Base-by-base conservation (phyloP, 2,888 invertebrate species). In the Leptinotarsa tumamoca region DNA sequence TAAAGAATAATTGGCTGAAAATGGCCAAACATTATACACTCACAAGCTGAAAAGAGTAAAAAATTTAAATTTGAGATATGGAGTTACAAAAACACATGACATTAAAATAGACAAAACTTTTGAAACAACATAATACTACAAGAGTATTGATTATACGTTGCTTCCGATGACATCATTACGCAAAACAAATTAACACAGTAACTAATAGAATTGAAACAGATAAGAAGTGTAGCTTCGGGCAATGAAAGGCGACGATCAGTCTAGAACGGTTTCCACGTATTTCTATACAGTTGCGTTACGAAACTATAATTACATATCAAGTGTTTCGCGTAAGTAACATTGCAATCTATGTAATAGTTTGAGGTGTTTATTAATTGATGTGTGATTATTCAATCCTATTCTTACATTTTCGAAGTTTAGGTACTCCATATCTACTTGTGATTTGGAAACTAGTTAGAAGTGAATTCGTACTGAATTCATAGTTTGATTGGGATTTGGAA, bases 231-330 rank as follows among this genome's bases (percentile, higher is more conserved):
- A 23, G 73, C 76, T 66, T 17, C 43, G 56, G 54, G 76, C 71
- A 63, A 76, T 68, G 70, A 73, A 73, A 70, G 76, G 76, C 76
- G 76, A 68, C 76, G 70, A 67, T 61, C 23, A 68, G 76, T 76
- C 76, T 76, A 70, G 70, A 69, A 72, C 23, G 50, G 58, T 67
- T 63, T 63, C 43, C 33, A 33, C 49, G 67, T 67, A 72, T 72
- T 56, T 72, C 58, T 27, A 17, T 27, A 72, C 33, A 63, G 43
- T 17, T 63, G 49, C 52, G 49, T 67, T 63, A 63, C 43, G 43
- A 63, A 63, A 63, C 63, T 23, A 17, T 73, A 66, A 72, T 72
- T 66, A 66, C 49, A 49, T 33, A 51, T n/a, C 68, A 50, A 18
- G 21, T 54, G 52, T 43, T 54, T 61, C 61, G 58, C 61, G 61